A percentile compares a stretch with the other conserved stretches of the same genome.
Evolutionary conservation across 2,888 invertebrate genomes (phyloP).

Genomic region (Agriotes lineatus): DNA sequence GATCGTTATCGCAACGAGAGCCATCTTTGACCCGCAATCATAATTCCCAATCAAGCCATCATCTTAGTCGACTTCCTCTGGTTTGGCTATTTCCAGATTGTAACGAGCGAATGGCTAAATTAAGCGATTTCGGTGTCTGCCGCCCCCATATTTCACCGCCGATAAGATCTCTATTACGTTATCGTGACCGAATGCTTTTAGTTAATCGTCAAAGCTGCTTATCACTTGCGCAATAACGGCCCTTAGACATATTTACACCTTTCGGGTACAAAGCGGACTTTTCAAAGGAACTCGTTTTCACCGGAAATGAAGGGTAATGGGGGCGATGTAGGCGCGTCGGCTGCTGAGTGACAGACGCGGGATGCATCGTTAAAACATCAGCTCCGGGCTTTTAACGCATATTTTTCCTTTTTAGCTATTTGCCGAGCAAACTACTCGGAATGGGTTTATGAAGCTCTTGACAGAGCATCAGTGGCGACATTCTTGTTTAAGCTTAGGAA

Average conservation of each 20-base stretch:
- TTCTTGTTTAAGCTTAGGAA: too few relatives aligned
- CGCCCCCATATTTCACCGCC: neutral
- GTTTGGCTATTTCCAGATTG: neutral
- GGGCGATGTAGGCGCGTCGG: neutral
- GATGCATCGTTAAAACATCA: constrained; percentile 7
- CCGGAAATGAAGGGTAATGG: constrained; percentile 16
- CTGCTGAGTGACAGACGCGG: constrained; percentile 10
- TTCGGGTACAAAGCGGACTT: neutral
- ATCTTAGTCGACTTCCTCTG: neutral
- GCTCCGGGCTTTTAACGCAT: neutral
- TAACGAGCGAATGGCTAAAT: constrained; percentile 5
- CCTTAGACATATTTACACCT: constrained; percentile 3
- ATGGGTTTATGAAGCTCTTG: too few relatives aligned
- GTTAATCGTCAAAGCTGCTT: constrained; percentile 3
- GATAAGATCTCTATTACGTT: constrained; percentile 19
- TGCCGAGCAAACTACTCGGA: too few relatives aligned
- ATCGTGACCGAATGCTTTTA: constrained; percentile 17
- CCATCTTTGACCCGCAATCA: neutral
- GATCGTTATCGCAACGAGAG: neutral
- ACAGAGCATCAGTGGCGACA: too few relatives aligned
- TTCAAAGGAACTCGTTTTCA: constrained; percentile 13
- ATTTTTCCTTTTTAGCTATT: neutral
- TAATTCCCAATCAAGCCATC: neutral
- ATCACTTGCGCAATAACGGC: constrained; percentile 14
- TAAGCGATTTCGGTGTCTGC: constrained; percentile 8